Base-by-base conservation (phyloP, 2,888 invertebrate genomes). In the Apamea anceps region DNA sequence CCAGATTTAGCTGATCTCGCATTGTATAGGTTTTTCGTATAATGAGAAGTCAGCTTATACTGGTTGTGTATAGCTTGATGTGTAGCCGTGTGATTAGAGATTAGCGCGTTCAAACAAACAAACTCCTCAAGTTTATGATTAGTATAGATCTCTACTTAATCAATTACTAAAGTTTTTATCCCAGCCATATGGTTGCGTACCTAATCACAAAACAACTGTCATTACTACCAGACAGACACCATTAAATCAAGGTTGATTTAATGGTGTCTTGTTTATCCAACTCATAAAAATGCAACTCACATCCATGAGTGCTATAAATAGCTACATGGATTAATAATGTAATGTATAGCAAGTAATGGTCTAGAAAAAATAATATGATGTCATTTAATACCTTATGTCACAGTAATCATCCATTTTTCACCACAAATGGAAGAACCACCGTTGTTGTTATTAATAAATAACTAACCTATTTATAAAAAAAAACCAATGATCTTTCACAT, bases 211-310 rank as follows among this genome's bases (percentile, higher is more conserved):
- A 21, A 18, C 25, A 12, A 10, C 28, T 62, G 1, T 10, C 21
- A 37, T 62, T 37, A 62, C 5, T 10, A 51, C n/a, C n/a, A n/a
- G n/a, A 66, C 32, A 45, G 8, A 45, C 45, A 45, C 45, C 1
- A 45, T 13, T 48, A 13, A 48, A 48, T 12, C 48, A 48, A 48
- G 13, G 48, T 73, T 45, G n/a, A 65, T 73, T 68, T 70, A 32
- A 63, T 68, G 21, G 28, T 25, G 15, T 21, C 54, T 54, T 54
- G 25, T 54, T 54, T 25, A 21, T 54, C 25, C 25, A 8, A 54
- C 54, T 57, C 57, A 25, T 57, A 25, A 25, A 57, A 57, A 57
- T 25, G 25, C 57, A 57, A 57, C 45, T 73, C 82, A 77, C 65
- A 65, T 60, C 51, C 32, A 60, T 32, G 13, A 28, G 5, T 15